Conservation (phyloP, 2,113 vertebrate species). For the Colossoma macropomum region DNA sequence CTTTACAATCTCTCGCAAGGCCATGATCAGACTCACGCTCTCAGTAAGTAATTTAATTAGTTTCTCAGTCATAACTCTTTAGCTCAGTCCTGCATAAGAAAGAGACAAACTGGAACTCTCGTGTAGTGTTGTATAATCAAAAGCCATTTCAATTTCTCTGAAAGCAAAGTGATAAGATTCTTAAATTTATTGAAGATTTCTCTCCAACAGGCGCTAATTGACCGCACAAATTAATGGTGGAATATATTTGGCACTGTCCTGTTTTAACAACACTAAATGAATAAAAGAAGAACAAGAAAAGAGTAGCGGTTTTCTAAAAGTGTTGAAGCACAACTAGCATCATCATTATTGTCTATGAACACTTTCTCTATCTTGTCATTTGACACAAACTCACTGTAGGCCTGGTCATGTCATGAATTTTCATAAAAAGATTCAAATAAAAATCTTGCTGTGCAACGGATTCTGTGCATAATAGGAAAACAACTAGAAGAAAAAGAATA, state of each 20-base stretch:
- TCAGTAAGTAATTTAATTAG: constrained; percentile 30
- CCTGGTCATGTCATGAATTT: background rate
- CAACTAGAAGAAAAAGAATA: background rate
- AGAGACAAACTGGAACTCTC: background rate
- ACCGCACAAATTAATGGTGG: background rate
- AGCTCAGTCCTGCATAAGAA: background rate
- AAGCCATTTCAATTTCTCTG: background rate
- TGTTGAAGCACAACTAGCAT: background rate
- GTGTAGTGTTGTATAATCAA: constrained; percentile 25
- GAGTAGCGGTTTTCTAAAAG: background rate
- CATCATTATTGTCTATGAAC: background rate
- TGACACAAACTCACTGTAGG: background rate
- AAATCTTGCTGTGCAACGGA: background rate
- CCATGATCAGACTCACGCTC: constrained; percentile 4
- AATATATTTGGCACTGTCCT: background rate
- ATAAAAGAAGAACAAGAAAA: background rate
- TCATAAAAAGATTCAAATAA: background rate
- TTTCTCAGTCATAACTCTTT: constrained; percentile 29
- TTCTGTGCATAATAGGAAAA: background rate
- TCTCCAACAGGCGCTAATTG: background rate
- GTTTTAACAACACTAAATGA: background rate
- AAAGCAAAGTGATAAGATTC: background rate
- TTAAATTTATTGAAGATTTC: background rate
- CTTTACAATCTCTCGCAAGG: constrained; percentile 13
- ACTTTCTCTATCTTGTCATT: background rate